Percentiles rank a stretch among this genome's conserved stretches.
phyloP scores from a whole-genome alignment of 2,797 vertebrate species.

The Bufotes viridis region DNA sequence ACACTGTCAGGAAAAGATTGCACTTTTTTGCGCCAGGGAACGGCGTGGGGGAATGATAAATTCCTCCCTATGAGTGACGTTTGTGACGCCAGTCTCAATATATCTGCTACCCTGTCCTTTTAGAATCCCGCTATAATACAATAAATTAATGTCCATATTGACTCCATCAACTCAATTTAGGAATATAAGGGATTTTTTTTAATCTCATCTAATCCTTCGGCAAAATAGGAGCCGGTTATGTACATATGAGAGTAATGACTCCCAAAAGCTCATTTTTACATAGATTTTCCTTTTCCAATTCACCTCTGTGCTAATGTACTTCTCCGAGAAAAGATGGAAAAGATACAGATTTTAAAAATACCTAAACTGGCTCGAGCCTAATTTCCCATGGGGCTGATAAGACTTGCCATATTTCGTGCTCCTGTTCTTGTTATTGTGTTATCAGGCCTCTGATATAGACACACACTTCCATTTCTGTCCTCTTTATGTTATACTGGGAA shows the following conservation, averaged over 20 bases:
- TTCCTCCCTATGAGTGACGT: no score
- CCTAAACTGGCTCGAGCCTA: constrained; percentile 35
- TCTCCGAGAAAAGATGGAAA: constrained; percentile 34
- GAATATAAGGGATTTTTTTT: constrained; percentile 46
- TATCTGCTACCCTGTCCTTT: background rate
- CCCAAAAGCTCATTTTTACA: constrained; percentile 55
- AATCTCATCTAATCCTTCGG: constrained; percentile 45
- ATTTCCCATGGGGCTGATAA: constrained; percentile 49
- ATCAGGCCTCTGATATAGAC: constrained; percentile 16
- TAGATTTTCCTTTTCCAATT: constrained; percentile 54
- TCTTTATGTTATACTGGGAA: background rate
- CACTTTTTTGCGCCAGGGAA: no score
- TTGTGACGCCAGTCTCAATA: no score
- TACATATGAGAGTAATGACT: constrained; percentile 54
- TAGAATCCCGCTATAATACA: constrained; percentile 29
- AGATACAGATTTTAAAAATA: constrained; percentile 49
- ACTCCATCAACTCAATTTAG: constrained; percentile 45
- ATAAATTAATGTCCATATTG: constrained; percentile 43
- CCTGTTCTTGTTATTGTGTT: constrained; percentile 39
- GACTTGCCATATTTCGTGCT: constrained; percentile 45
- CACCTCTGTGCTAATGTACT: constrained; percentile 52
- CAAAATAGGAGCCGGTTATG: constrained; percentile 32
- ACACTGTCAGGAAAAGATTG: no score
- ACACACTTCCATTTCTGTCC: constrained; percentile 21
- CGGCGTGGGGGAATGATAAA: no score